A percentile compares a stretch with the other conserved stretches of the same genome.
These are phyloP conservation scores for Drosophila varians DNA, from an alignment of 1,140 invertebrate species.

Conservation along the genomic window DNA sequence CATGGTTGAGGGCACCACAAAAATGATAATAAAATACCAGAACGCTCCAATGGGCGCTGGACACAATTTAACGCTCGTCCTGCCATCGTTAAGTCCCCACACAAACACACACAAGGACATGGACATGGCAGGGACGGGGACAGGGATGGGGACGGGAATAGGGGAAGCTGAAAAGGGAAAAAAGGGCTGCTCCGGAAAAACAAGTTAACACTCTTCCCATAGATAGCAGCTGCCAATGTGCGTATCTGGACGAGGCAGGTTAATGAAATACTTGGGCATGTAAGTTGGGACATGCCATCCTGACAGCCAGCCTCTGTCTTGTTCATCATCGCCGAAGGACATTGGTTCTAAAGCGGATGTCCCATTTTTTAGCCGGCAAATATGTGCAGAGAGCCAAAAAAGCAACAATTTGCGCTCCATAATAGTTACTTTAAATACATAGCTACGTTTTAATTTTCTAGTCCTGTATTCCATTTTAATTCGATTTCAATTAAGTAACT, in stretches of 20 bases:
- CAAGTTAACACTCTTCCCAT: conserved; percentile 58
- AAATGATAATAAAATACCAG: conserved; percentile 73
- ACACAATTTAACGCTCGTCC: conserved; percentile 38
- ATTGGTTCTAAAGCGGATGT: conserved; percentile 11
- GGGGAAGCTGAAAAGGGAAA: background rate
- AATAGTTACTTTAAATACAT: too few species aligned
- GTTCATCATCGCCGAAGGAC: conserved; percentile 23
- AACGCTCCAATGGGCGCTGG: conserved; percentile 23
- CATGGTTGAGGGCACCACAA: conserved; percentile 37
- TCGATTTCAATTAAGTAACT: background rate
- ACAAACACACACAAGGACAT: background rate
- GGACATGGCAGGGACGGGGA: background rate
- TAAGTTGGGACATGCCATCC: conserved; percentile 34
- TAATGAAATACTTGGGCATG: conserved; percentile 74
- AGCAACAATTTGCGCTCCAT: too few species aligned
- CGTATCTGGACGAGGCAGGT: conserved; percentile 75
- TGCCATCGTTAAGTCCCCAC: conserved; percentile 16
- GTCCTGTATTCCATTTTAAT: too few species aligned
- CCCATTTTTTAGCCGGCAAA: conserved; percentile 7
- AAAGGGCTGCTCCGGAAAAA: conserved; percentile 30
- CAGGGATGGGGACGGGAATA: too few species aligned
- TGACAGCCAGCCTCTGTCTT: conserved; percentile 29
- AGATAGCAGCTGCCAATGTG: conserved; percentile 61
- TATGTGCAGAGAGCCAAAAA: background rate
- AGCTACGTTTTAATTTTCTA: too few species aligned